Conservation (phyloP, 2,888 invertebrate genomes). For the Artemia sp. region DNA sequence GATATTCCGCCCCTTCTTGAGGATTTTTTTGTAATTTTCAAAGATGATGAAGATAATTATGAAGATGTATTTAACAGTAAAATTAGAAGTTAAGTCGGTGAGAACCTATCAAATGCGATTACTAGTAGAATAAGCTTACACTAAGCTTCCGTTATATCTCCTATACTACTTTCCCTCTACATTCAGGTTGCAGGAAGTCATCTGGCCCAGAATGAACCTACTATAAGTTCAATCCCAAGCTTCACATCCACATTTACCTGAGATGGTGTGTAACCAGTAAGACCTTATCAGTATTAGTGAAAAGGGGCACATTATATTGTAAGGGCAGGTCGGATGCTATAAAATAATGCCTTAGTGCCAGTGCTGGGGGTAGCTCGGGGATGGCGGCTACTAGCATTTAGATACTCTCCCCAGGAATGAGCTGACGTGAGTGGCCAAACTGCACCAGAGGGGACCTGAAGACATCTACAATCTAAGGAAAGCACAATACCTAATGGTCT, state of each 20-base stretch:
- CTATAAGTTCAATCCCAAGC: no score
- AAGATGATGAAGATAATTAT: no score
- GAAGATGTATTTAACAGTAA: no score
- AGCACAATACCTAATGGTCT: constrained; percentile 2
- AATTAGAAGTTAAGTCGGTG: no score
- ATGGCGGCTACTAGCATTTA: neutral
- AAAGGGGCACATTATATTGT: neutral
- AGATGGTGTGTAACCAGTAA: constrained; percentile 12
- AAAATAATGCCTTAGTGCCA: neutral
- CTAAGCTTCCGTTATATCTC: no score
- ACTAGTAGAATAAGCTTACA: no score
- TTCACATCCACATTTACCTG: neutral
- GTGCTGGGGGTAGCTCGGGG: neutral
- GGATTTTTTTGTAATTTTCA: no score
- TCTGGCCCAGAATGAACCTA: no score
- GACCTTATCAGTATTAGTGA: neutral
- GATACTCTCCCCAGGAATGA: neutral
- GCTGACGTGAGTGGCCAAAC: neutral
- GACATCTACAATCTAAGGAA: constrained; percentile 1
- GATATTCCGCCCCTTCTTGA: no score
- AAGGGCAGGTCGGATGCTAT: neutral
- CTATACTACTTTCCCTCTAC: no score
- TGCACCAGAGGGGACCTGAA: constrained; percentile 4
- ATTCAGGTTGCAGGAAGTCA: no score
- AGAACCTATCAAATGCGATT: no score